Evolutionary conservation across 1,140 invertebrate genomes (phyloP).

Genomic region (Battus philenor): DNA sequence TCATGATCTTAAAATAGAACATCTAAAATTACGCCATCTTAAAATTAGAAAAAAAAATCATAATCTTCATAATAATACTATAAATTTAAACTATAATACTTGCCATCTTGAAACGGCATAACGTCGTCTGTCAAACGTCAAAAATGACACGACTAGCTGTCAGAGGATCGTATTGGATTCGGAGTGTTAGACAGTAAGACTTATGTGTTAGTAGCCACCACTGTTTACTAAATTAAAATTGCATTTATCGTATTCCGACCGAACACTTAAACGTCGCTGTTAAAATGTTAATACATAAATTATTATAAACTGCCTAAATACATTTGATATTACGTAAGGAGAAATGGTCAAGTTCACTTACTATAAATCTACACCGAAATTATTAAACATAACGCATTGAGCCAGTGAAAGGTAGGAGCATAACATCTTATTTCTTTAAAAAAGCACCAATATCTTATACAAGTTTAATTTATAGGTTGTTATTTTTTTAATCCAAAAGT

Average conservation of each 20-base stretch:
- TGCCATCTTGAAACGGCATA: conserved; percentile 41
- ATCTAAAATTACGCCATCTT: conserved; percentile 73
- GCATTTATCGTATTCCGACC: background rate
- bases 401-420: conserved; percentile 35
- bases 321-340: no score
- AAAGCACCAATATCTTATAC: conserved; percentile 21
- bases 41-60: conserved; percentile 54
- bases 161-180: conserved; percentile 32
- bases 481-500: no score
- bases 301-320: no score
- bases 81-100: conserved; percentile 69
- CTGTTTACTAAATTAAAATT: conserved; percentile 8
- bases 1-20: conserved; percentile 66
- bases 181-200: conserved; percentile 10
- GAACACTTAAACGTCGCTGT: background rate
- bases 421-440: conserved; percentile 25
- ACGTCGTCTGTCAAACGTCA: conserved; percentile 52
- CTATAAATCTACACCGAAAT: conserved; percentile 15
- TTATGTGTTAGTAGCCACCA: conserved; percentile 6
- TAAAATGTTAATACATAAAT: background rate
- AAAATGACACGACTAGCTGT: conserved; percentile 66
- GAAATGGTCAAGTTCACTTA: no score
- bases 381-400: conserved; percentile 36
- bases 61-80: conserved; percentile 59
- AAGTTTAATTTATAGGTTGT: no score